These are phyloP conservation scores for Elysia crispata DNA, from an alignment of 2,888 invertebrate genomes.

Conservation along the genomic window DNA sequence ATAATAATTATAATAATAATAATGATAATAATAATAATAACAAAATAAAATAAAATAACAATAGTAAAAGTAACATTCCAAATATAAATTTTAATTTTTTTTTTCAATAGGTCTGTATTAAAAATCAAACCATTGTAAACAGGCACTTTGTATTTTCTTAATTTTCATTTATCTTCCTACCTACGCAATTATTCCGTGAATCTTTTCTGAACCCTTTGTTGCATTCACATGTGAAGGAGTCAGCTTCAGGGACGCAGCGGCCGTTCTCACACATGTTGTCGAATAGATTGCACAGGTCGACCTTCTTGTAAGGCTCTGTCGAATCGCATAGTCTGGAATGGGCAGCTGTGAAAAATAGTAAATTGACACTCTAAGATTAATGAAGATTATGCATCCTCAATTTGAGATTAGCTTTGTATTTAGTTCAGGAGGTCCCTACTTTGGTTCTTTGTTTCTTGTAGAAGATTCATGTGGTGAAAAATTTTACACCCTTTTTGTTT, in stretches of 20 bases:
- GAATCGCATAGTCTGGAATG: conserved; percentile 59
- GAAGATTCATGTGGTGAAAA: too few relatives aligned
- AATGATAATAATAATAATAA: too few relatives aligned
- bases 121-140: background rate
- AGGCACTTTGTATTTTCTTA: background rate
- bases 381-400: too few relatives aligned
- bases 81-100: too few relatives aligned
- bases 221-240: conserved; percentile 90
- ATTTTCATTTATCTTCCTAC: conserved; percentile 75
- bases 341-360: conserved; percentile 56
- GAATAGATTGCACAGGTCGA: conserved; percentile 59
- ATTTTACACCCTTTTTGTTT: too few relatives aligned
- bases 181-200: conserved; percentile 86
- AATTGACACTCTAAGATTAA: too few relatives aligned
- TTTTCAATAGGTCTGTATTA: background rate
- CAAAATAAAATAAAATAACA: too few relatives aligned
- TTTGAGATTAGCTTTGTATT: too few relatives aligned
- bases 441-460: too few relatives aligned
- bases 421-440: too few relatives aligned
- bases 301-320: conserved; percentile 49
- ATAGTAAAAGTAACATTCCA: too few relatives aligned
- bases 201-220: conserved; percentile 88
- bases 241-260: conserved; percentile 88
- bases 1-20: too few relatives aligned
- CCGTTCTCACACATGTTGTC: conserved; percentile 80